These are phyloP conservation scores for Himalopsyche kuldschensis DNA, from an alignment of 2,888 invertebrate genomes.

Conservation along the genomic window DNA sequence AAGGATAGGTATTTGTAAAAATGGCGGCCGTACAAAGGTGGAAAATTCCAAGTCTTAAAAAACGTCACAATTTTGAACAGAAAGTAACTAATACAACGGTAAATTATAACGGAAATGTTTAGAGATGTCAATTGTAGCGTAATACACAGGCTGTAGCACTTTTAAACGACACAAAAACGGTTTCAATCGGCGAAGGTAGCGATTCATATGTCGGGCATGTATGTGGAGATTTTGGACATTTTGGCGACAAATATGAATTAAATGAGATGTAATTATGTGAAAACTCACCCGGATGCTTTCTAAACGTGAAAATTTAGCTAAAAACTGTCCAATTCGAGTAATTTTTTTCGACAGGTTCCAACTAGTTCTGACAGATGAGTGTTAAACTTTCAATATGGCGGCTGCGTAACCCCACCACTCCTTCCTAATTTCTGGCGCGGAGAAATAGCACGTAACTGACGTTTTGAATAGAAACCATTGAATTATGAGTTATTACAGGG, in stretches of 20 bases:
- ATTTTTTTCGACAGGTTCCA: background rate
- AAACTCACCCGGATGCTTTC: constrained; percentile 57
- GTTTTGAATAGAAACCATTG: background rate
- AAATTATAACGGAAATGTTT: background rate
- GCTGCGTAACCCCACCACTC: background rate
- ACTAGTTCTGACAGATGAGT: background rate
- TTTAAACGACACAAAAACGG: background rate
- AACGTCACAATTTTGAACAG: background rate
- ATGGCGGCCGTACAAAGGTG: background rate
- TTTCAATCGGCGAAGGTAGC: background rate
- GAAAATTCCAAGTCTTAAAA: background rate
- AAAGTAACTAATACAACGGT: background rate
- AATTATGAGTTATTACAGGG: too few relatives aligned
- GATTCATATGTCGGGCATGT: background rate
- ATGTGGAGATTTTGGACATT: background rate
- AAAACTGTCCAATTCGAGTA: background rate
- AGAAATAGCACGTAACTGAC: background rate
- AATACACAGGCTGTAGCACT: background rate
- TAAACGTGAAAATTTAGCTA: background rate
- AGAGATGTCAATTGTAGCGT: background rate
- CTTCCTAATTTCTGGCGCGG: too few relatives aligned
- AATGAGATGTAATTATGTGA: background rate
- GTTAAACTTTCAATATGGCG: background rate
- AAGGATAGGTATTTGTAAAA: background rate
- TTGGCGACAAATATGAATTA: background rate